Evolutionary conservation across 2,888 invertebrate species (phyloP).

Genomic region (Eristalinus sepulchralis): DNA sequence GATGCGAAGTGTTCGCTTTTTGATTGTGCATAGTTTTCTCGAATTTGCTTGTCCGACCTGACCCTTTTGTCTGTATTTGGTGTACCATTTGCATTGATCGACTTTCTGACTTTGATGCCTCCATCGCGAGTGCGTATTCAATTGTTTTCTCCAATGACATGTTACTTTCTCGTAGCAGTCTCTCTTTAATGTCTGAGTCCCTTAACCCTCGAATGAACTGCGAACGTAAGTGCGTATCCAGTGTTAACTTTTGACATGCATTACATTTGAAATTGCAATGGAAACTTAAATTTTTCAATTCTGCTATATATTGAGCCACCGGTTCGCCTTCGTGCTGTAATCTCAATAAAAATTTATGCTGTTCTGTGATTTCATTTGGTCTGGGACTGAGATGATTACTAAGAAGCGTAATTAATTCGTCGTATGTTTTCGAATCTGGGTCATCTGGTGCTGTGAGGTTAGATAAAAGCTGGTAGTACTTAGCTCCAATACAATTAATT

Average conservation of each 20-base stretch:
- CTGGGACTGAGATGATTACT: conserved; percentile 5
- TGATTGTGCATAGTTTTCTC: conserved; percentile 14
- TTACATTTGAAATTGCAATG: conserved; percentile 10
- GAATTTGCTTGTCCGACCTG: neutral
- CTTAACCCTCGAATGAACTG: conserved; percentile 13
- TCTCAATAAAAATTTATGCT: conserved; percentile 16
- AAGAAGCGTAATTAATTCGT: neutral
- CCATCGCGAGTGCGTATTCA: conserved; percentile 4
- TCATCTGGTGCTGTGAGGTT: conserved; percentile 29
- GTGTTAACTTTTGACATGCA: conserved; percentile 10
- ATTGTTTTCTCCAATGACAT: neutral
- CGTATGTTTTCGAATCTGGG: conserved; percentile 9
- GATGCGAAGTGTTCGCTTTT: neutral
- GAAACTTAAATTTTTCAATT: neutral
- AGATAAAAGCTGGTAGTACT: conserved; percentile 16
- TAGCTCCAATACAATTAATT: conserved; percentile 17
- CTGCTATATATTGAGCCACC: neutral
- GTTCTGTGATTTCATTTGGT: conserved; percentile 12
- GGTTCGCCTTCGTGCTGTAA: neutral
- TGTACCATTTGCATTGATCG: conserved; percentile 1
- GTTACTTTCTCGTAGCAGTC: conserved; percentile 9
- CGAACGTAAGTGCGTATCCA: neutral
- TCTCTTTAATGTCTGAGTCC: conserved; percentile 16
- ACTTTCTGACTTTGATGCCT: conserved; percentile 11
- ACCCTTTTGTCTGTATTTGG: conserved; percentile 1